Evolutionary conservation across 2,888 invertebrate species (phyloP).

Genomic region (Protonemura montana): DNA sequence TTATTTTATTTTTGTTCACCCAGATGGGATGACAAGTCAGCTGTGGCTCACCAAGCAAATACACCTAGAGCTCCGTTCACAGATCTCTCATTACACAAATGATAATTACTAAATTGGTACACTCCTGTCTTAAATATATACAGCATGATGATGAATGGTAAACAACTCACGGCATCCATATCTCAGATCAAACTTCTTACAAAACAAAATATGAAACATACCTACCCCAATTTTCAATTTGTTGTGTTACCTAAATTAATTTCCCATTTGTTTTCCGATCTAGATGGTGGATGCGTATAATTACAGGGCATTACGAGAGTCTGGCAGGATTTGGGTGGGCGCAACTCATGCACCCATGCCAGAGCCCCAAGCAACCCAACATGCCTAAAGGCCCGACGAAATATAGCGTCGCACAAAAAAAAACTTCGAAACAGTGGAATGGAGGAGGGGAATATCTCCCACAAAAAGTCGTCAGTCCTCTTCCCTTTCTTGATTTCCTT

Average conservation of each 20-base stretch:
- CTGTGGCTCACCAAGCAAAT: not conserved
- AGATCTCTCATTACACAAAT: not conserved
- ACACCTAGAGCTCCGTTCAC: not conserved
- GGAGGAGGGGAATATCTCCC: not conserved
- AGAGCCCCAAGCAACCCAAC: not conserved
- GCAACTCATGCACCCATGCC: not conserved
- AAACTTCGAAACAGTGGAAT: not conserved
- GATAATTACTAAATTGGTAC: not conserved
- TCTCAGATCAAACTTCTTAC: not conserved
- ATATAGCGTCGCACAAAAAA: not conserved
- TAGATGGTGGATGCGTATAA: not conserved
- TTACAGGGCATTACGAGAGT: not conserved
- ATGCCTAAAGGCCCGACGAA: not conserved
- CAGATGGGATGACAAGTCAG: not conserved
- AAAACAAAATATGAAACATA: not conserved
- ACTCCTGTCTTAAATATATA: not conserved
- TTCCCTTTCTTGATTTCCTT: not conserved
- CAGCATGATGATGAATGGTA: not conserved
- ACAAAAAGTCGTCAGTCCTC: not conserved
- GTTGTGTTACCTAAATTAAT: conserved; percentile 30
- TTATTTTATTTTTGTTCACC: not conserved
- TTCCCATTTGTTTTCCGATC: not conserved
- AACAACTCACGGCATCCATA: not conserved
- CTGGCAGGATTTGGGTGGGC: not conserved
- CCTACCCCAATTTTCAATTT: conserved; percentile 35